Evolutionary conservation across 2,888 invertebrate genomes (phyloP), one percentile per base, ranked within the genome.

Genomic region (Macrosoma leucophasiata): DNA sequence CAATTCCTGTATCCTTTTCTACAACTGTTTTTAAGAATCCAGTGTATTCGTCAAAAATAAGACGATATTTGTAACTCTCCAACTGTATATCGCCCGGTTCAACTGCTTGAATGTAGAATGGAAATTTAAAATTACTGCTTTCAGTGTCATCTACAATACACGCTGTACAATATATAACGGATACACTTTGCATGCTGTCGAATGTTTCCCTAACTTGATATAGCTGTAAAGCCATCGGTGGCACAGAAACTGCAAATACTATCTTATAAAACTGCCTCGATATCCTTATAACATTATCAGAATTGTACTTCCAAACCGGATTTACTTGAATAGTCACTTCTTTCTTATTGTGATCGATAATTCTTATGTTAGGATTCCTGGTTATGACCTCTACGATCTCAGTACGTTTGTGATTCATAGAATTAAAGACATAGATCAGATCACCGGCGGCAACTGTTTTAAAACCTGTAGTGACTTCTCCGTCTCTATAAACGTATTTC

Each of bases 11-110:
- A 39, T 64, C 62, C 53, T 81, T 88, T 27, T 89, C 89, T 52
- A 91, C 88, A 30, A 93, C 91, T 62, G 90, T 90, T 39, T 90
- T 89, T 48, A 97, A 77, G 48, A 95, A 92, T 0, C 96, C 95
- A 0, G 90, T 90, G 45, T 88, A 85, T 38, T 94, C 94, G 52
- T 94, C 94, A 59, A 96, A 92, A 17, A 93, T 70, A 6, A 95
- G 78, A 33, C 92, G 90, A 72, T 94, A 87, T 58, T 90, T 89
- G 41, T 89, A 89, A 65, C 92, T 95, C 65, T 95, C 95, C 19
- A 96, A 64, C 59, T 94, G 93, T 23, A 95, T 89, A 58, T 95
- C 93, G 6, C 92, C 92, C 0, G 88, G 74, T 51, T 92, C 89
- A 58, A 93, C 88, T 4, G 89, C 87, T 55, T 90, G 90, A n/a